Evolutionary conservation across 1,140 invertebrate species (phyloP), one percentile per base, ranked within the genome.

Genomic region (Drosophila sturtevanti): DNA sequence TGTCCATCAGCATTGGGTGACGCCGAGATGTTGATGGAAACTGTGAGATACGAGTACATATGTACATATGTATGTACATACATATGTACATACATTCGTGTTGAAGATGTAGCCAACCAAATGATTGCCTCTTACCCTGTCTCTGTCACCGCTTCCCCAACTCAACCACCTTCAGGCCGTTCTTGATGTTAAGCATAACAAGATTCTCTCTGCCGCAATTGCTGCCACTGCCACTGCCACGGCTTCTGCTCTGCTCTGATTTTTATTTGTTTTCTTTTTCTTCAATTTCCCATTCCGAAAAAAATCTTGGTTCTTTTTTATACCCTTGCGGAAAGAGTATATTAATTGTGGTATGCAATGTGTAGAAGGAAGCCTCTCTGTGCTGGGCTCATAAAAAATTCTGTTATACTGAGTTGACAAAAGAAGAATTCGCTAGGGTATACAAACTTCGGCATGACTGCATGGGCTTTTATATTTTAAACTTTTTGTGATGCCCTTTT

Each of bases 1-100:
- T 70, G 78, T 81, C 82, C 74, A 81, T 85, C 69, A 86, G 54
- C 54, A 56, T 37, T 54, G 48, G 31, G 62, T 37, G 58, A 54
- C 51, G 31, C 56, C 58, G 72, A 35, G 34, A 35, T 35, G 34
- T 4, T 44, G 41, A 44, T 44, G 41, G 41, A 44, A 44, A 16
- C 14, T 48, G 16, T 48, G 16, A 48, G 41, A 21, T 48, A 18
- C 12, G 7, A 1, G 7, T 35, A 7, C n/a, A n/a, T n/a, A n/a
- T n/a, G n/a, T 6, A 31, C 27, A 31, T 31, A 31, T 6, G 4
- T 24, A 24, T 1, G 24, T 24, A 24, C 24, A 24, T 24, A 24
- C 24, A 24, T 24, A 24, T 24, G 24, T 24, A 24, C 24, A 31
- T 31, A 31, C 2, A 31, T 48, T 11, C 31, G 48, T 31, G 34